Conservation (phyloP, 2,888 invertebrate genomes). For the Rotaria sp. region DNA sequence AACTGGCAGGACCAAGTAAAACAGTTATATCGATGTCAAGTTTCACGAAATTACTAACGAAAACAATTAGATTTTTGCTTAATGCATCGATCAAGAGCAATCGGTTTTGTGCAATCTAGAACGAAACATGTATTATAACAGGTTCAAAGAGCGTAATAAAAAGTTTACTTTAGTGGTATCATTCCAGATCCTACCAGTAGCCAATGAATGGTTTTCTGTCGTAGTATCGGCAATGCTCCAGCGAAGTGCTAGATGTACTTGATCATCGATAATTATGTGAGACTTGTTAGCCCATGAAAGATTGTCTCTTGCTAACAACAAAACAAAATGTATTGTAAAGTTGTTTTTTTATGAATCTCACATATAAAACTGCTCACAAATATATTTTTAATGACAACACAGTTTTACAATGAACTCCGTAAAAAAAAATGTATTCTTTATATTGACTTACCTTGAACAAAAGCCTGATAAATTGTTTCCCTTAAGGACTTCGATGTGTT, state of each 20-base stretch:
- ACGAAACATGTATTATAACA: too few species aligned
- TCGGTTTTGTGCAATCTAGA: not conserved
- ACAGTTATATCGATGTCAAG: not conserved
- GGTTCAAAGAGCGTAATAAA: too few species aligned
- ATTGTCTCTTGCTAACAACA: not conserved
- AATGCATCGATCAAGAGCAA: not conserved
- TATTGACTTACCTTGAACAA: not conserved
- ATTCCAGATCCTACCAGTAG: not conserved
- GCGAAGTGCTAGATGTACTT: not conserved
- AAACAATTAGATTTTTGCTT: not conserved
- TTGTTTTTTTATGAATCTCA: too few species aligned
- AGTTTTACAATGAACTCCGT: too few species aligned
- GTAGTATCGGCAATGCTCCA: not conserved
- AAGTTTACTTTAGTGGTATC: not conserved
- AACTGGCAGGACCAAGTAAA: not conserved
- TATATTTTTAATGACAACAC: too few species aligned
- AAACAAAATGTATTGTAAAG: not conserved
- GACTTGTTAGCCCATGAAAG: not conserved
- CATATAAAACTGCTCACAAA: too few species aligned
- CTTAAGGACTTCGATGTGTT: not conserved
- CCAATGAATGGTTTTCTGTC: not conserved
- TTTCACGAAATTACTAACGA: not conserved
- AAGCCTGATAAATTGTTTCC: not conserved
- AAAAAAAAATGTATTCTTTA: not conserved
- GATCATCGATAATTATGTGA: not conserved